Percentiles rank a stretch among this genome's conserved stretches.
Conservation (phyloP, 2,113 vertebrate species). For the Charina bottae region DNA sequence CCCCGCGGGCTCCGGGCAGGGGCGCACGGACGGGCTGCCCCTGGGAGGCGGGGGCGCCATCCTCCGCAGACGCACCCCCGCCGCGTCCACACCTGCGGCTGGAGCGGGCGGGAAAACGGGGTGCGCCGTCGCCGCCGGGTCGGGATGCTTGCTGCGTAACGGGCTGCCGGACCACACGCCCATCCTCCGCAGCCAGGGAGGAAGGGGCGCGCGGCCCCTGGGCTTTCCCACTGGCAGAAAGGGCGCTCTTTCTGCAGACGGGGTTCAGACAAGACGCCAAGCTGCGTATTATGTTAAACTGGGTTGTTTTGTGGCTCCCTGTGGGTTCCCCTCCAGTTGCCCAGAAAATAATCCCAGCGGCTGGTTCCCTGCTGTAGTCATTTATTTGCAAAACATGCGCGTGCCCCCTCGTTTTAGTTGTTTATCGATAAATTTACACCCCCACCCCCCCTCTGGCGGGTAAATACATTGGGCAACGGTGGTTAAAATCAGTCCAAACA, state of each 20-base stretch:
- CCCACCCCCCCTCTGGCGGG: background rate
- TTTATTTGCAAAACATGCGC: background rate
- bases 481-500: background rate
- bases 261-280: background rate
- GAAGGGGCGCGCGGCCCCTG: background rate
- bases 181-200: background rate
- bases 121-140: background rate
- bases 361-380: background rate
- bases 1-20: no score
- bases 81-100: no score
- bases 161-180: background rate
- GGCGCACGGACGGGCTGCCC: no score
- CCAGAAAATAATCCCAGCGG: background rate
- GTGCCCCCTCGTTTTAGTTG: background rate
- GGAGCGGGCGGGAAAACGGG: background rate
- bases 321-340: background rate
- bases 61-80: no score
- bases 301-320: background rate
- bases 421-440: background rate
- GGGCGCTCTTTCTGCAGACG: background rate
- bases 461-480: no score
- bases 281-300: no score
- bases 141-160: background rate
- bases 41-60: no score
- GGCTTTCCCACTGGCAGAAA: background rate